Percentiles rank a stretch among this genome's conserved stretches.
Evolutionary conservation across 2,888 invertebrate species (phyloP).

Genomic region (Gortyna flavago): DNA sequence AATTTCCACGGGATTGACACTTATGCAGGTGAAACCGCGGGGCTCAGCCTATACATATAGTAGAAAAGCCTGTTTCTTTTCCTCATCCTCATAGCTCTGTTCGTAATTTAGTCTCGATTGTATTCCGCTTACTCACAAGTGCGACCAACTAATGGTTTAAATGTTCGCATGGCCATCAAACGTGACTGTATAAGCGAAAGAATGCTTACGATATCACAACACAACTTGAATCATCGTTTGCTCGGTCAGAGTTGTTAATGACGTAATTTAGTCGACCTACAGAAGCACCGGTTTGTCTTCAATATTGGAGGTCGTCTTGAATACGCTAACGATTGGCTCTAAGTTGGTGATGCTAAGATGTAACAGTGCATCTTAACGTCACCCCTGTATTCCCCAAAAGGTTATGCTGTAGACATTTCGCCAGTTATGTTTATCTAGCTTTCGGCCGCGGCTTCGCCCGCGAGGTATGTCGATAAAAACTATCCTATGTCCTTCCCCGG

Average conservation of each 20-base stretch:
- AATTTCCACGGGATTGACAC: too few species aligned
- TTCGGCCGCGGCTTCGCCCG: too few species aligned
- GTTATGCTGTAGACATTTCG: not conserved
- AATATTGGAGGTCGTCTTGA: constrained; percentile 36
- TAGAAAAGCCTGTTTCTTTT: constrained; percentile 3
- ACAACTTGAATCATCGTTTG: constrained; percentile 79
- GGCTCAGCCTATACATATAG: too few species aligned
- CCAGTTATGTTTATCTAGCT: too few species aligned
- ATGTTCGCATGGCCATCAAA: constrained; percentile 72
- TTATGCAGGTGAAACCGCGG: too few species aligned
- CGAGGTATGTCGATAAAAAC: too few species aligned
- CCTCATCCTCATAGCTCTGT: constrained; percentile 10
- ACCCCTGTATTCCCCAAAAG: not conserved
- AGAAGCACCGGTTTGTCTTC: constrained; percentile 77
- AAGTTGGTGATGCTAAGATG: constrained; percentile 6
- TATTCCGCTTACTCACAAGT: constrained; percentile 23
- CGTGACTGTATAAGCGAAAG: constrained; percentile 68
- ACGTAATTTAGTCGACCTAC: constrained; percentile 84
- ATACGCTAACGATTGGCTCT: constrained; percentile 7
- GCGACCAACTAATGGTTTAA: constrained; percentile 60
- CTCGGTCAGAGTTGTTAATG: constrained; percentile 73
- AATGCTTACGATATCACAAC: constrained; percentile 75
- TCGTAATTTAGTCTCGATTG: constrained; percentile 19
- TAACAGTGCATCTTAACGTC: not conserved
- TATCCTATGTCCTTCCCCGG: too few species aligned